Base-by-base conservation (phyloP, 2,888 invertebrate genomes). In the Autographa pulchrina region DNA sequence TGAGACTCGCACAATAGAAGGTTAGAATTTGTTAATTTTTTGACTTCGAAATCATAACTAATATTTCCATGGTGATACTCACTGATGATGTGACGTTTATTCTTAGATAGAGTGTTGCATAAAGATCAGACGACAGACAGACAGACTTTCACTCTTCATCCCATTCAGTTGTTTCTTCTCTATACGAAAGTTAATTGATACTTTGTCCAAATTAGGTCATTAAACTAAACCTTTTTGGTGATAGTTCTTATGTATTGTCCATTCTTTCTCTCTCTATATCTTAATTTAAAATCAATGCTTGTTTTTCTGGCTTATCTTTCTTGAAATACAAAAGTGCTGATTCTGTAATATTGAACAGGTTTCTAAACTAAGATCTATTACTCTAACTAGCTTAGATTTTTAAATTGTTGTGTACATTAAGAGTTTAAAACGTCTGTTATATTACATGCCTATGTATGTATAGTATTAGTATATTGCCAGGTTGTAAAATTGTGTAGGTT, bases 391-490 rank as follows among this genome's bases (percentile, higher is more conserved):
- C 16, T n/a, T 48, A 48, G n/a, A n/a, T 48, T 16, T 48, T 48
- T 25, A 25, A 25, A 71, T 86, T 83, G 77, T 87, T 83, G 80
- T 81, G 74, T 84, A 83, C 11, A 70, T 85, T 80, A 80, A 65
- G 61, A 74, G 68, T 76, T 81, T 82, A 79, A 74, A 75, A 63
- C 74, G 72, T 75, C 61, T 82, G 75, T 86, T 85, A 75, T 75
- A 41, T 70, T 66, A 59, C 59, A 73, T 68, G 66, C 48, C 62
- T 66, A 63, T 65, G 35, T 65, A 62, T 60, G 1, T 62, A 18
- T 70, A 73, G 52, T 72, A 70, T 75, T 75, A 62, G 8, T 60
- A 43, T 52, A 72, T 58, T 43, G 25, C n/a, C 62, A 61, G 82
- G 83, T 77, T 70, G 69, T 74, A 74, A 67, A 64, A 65, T 69